Conservation (phyloP, 2,797 vertebrate genomes). For the Myotis vivesi region DNA sequence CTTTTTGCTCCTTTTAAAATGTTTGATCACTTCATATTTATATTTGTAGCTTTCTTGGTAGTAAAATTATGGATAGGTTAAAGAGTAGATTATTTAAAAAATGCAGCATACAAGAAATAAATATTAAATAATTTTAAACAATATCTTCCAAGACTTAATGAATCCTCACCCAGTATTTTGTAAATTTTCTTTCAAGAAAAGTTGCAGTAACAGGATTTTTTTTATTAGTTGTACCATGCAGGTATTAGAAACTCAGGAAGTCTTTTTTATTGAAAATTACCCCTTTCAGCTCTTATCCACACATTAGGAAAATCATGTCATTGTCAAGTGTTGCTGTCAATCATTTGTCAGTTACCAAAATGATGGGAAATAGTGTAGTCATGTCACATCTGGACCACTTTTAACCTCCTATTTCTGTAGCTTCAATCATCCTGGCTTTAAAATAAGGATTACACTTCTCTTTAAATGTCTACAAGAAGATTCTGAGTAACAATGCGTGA, state of each 20-base stretch:
- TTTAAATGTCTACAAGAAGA: background rate
- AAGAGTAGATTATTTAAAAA: background rate
- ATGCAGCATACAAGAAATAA: background rate
- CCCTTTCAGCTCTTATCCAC: conserved; percentile 57
- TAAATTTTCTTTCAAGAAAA: conserved; percentile 32
- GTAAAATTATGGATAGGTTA: conserved; percentile 29
- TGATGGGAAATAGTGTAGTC: conserved; percentile 54
- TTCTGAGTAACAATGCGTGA: background rate
- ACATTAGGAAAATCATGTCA: conserved; percentile 70
- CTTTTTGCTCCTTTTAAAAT: background rate
- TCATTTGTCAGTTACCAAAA: conserved; percentile 63
- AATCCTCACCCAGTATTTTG: background rate
- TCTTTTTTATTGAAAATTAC: conserved; percentile 63
- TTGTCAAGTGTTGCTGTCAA: conserved; percentile 55
- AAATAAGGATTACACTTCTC: background rate
- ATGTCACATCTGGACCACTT: conserved; percentile 56
- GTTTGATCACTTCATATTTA: background rate
- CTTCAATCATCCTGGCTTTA: background rate
- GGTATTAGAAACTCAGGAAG: conserved; percentile 44
- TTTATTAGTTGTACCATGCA: conserved; percentile 22
- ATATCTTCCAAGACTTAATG: background rate
- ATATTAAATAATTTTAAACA: conserved; percentile 28
- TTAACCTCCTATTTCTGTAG: conserved; percentile 57
- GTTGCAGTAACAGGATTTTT: background rate
- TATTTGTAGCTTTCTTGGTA: background rate